Evolutionary conservation across 2,888 invertebrate genomes (phyloP), one percentile per base, ranked within the genome.

Genomic region (Tiliacea citrago): DNA sequence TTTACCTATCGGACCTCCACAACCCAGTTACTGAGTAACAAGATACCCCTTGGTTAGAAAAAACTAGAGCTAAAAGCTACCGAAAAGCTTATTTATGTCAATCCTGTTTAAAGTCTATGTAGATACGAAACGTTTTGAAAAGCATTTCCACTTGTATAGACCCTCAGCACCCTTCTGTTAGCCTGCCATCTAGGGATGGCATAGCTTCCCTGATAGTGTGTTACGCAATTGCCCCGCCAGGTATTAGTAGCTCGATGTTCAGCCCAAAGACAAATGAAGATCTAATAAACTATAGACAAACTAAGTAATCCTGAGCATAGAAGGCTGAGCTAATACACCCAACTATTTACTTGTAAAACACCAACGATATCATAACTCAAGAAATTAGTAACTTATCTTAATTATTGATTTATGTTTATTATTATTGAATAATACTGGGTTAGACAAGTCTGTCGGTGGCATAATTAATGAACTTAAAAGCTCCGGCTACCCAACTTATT

Each of bases 321-420:
- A 55, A 58, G 47, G 57, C 21, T 51, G 18, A 39, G 45, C 29
- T 8, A 29, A 24, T 13, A 29, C 51, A 0, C 45, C 63, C n/a
- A 60, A 47, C 60, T 63, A 72, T 58, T 80, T 49, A 82, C 60
- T 72, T 78, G 49, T 76, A 68, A 45, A 61, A 61, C 65, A 69
- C 79, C 66, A 79, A 83, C 73, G 45, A 72, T 68, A 83, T 80
- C 68, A 84, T 84, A 80, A 82, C 60, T 82, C 81, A 80, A 70
- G 72, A 82, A 82, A 82, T 82, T 83, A 83, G 66, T 63, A 45
- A 69, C 71, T 72, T 82, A 82, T 82, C 82, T 84, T 80, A 84
- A 82, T 82, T 82, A 82, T 82, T 83, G 84, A 84, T 84, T 83
- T 83, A 82, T 82, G 82, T 62, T 80, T 75, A 82, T 75, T 80